A percentile compares a stretch with the other conserved stretches of the same genome.
Conservation (phyloP, 2,888 invertebrate species). For the Pomacea canaliculata region DNA sequence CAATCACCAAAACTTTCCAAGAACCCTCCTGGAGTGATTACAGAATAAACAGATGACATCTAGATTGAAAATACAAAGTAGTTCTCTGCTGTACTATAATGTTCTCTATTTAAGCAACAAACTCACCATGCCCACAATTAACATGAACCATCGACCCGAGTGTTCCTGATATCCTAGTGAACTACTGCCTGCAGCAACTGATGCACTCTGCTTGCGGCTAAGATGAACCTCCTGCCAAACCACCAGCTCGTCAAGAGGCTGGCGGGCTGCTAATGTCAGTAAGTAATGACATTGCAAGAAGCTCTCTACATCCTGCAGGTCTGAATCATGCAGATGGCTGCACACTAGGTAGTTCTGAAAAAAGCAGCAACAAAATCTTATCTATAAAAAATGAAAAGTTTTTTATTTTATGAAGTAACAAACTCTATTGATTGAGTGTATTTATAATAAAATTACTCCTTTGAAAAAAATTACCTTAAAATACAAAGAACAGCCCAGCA, state of each 20-base stretch:
- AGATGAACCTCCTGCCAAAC: conserved; percentile 69
- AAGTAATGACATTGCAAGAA: conserved; percentile 83
- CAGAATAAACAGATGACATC: no score
- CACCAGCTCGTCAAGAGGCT: conserved; percentile 61
- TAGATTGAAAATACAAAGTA: no score
- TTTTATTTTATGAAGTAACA: no score
- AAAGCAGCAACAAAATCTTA: conserved; percentile 17
- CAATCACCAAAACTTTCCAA: no score
- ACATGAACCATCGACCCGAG: conserved; percentile 61
- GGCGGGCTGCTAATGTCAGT: conserved; percentile 71
- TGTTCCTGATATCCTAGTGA: conserved; percentile 58
- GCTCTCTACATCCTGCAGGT: conserved; percentile 81
- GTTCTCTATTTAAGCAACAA: background rate
- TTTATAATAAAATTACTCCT: no score
- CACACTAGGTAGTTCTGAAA: conserved; percentile 80
- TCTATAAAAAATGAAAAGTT: background rate
- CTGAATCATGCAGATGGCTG: conserved; percentile 82
- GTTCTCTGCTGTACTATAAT: no score
- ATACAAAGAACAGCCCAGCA: conserved; percentile 73
- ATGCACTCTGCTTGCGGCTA: conserved; percentile 32
- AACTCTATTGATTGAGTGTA: no score
- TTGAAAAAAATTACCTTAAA: conserved; percentile 54
- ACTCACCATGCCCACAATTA: conserved; percentile 67
- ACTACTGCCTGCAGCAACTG: background rate
- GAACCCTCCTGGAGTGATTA: no score